These are phyloP conservation scores for Sceloporus undulatus DNA, from an alignment of 2,113 vertebrate genomes.

Conservation along the genomic window DNA sequence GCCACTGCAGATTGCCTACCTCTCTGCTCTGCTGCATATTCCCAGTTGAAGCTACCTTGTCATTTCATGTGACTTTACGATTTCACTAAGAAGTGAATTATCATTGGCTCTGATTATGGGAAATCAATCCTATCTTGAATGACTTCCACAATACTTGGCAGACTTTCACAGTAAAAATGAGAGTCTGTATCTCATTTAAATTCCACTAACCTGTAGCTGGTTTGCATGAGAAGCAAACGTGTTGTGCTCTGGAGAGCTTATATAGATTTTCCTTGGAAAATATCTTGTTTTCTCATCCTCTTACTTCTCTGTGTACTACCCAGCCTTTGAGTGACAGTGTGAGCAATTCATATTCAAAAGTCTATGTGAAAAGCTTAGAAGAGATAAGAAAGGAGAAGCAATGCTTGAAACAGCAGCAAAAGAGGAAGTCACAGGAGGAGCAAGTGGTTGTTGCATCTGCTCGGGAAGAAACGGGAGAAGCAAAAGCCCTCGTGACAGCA, in stretches of 20 bases:
- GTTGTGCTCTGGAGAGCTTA: background rate
- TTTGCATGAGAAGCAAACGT: fast-evolving
- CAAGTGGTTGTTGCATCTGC: constrained; percentile 15
- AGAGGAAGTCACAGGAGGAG: constrained; percentile 60
- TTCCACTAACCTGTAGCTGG: background rate
- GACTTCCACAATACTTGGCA: background rate
- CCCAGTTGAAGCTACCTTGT: background rate
- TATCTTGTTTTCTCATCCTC: background rate
- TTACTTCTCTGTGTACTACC: background rate
- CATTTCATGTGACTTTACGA: background rate
- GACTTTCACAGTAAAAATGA: background rate
- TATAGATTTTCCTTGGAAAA: background rate
- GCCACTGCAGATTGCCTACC: too few relatives aligned
- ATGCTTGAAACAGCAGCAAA: constrained; percentile 79
- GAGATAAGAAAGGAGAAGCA: constrained; percentile 88
- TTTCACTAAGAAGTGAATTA: background rate
- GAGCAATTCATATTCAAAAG: constrained; percentile 47
- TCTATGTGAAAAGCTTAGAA: constrained; percentile 89
- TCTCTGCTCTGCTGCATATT: background rate
- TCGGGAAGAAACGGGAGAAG: constrained; percentile 41
- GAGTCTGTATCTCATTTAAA: background rate
- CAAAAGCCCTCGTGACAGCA: background rate
- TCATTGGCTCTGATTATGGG: background rate
- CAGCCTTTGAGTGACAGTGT: constrained; percentile 57
- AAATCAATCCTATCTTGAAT: too few relatives aligned